Conservation (phyloP, 1,140 invertebrate species). For the Eurosta solidaginis region DNA sequence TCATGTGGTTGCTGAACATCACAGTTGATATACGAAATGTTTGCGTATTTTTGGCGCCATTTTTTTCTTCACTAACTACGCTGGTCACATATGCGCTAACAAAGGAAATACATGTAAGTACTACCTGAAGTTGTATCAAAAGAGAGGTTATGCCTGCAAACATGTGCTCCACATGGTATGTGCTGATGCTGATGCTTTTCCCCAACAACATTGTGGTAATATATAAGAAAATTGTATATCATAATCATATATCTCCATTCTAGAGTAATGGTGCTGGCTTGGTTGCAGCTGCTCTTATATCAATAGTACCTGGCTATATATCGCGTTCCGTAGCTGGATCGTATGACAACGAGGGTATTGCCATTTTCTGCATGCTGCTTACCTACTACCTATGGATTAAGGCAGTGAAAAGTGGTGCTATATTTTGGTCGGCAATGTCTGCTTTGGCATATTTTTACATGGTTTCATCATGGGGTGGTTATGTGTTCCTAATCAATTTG, state of each 20-base stretch:
- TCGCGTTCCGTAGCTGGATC: conserved; percentile 96
- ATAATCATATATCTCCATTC: conserved; percentile 34
- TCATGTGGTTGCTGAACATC: conserved; percentile 88
- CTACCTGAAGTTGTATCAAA: not conserved
- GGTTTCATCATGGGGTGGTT: conserved; percentile 98
- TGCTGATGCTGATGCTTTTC: conserved; percentile 52
- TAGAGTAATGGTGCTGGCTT: conserved; percentile 90
- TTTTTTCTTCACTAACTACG: conserved; percentile 95
- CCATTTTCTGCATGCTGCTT: conserved; percentile 97
- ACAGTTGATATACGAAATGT: conserved; percentile 97
- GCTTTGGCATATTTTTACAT: conserved; percentile 98
- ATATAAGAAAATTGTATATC: not conserved
- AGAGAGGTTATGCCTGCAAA: conserved; percentile 39
- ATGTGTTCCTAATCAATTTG: conserved; percentile 97
- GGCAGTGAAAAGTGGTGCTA: conserved; percentile 92
- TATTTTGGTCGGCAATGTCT: conserved; percentile 88
- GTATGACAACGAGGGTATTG: conserved; percentile 98
- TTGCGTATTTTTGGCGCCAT: conserved; percentile 95
- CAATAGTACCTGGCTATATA: conserved; percentile 97
- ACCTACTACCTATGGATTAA: conserved; percentile 99
- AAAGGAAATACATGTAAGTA: conserved; percentile 86
- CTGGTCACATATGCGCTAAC: conserved; percentile 95
- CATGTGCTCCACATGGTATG: conserved; percentile 33
- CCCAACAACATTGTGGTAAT: conserved; percentile 36
- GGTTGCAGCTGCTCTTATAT: conserved; percentile 91